Evolutionary conservation across 2,797 vertebrate genomes (phyloP), one percentile per base, ranked within the genome.

Genomic region (Sebastes oblongus): DNA sequence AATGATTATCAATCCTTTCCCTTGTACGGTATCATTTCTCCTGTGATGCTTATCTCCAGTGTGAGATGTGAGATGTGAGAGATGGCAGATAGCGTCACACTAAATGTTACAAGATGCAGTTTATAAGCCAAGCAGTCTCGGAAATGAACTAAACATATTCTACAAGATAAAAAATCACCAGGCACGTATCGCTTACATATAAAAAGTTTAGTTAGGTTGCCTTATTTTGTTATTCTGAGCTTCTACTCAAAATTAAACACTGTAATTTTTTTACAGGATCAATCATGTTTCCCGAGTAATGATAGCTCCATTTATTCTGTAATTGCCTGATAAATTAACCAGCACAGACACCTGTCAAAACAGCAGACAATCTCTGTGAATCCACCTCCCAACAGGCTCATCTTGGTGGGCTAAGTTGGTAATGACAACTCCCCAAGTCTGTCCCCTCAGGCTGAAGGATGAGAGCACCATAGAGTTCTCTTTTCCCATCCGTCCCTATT

Each of bases 311-410:
- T 92, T 89, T 91, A 87, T 90, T 89, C 78, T 61, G 72, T 92
- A 93, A 95, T 94, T 94, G 89, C 87, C 89, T 93, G 89, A 94
- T 93, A 92, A 93, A 94, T 94, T 92, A 93, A 94, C 90, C 90
- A 84, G 86, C 88, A 86, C 82, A 91, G 94, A 94, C 95, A 95
- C 91, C 94, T 95, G 94, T 96, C 94, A 95, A 94, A 94, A 94
- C 92, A 94, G 82, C 90, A 84, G 84, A 91, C 89, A 80, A 84
- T 92, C 89, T 87, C 86, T 84, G 87, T 89, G 91, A 93, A 91
- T 89, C 83, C 82, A 83, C 86, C 85, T 91, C 92, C 91, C 91
- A 91, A 90, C 86, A 89, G 92, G 88, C 91, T 89, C 89, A 76
- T 93, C 77, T 88, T 94, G 91, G 93, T 90, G 88, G 91, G 83